A percentile compares a stretch with the other conserved stretches of the same genome.
phyloP scores from a whole-genome alignment of 1,140 invertebrate genomes.

The Drosophila bocki region DNA sequence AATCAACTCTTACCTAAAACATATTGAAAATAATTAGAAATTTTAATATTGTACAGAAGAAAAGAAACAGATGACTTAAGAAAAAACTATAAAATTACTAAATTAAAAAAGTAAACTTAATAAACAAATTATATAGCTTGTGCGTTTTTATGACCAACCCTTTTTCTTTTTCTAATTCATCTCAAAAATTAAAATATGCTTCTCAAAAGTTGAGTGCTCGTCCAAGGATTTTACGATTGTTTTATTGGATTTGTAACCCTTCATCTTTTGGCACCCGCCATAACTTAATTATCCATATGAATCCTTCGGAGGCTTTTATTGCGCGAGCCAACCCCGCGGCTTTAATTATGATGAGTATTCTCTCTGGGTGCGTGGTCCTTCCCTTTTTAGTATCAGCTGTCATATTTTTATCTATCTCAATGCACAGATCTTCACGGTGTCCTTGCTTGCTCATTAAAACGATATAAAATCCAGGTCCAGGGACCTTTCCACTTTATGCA shows the following conservation, averaged over 20 bases:
- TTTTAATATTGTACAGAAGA: neutral
- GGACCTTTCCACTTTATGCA: slow-evolving; percentile 14
- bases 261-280: slow-evolving; percentile 46
- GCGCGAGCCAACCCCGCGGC: slow-evolving; percentile 48
- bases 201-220: slow-evolving; percentile 5
- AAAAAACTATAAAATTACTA: slow-evolving; percentile 6
- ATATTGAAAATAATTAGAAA: neutral
- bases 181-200: slow-evolving; percentile 53
- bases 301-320: slow-evolving; percentile 71
- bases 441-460: slow-evolving; percentile 61
- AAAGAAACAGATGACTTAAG: neutral
- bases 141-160: slow-evolving; percentile 50
- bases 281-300: slow-evolving; percentile 84
- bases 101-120: slow-evolving; percentile 5
- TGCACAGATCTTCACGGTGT: slow-evolving; percentile 66
- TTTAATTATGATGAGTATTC: slow-evolving; percentile 77
- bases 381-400: slow-evolving; percentile 59
- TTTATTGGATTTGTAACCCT: slow-evolving; percentile 59
- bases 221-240: slow-evolving; percentile 63
- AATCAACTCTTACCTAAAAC: neutral
- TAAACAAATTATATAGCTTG: slow-evolving; percentile 32
- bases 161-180: slow-evolving; percentile 10
- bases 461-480: slow-evolving; percentile 56
- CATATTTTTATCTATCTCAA: slow-evolving; percentile 80
- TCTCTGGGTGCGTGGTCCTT: slow-evolving; percentile 8